phyloP scores from a whole-genome alignment of 2,797 vertebrate species.

The Cuculus canorus region DNA sequence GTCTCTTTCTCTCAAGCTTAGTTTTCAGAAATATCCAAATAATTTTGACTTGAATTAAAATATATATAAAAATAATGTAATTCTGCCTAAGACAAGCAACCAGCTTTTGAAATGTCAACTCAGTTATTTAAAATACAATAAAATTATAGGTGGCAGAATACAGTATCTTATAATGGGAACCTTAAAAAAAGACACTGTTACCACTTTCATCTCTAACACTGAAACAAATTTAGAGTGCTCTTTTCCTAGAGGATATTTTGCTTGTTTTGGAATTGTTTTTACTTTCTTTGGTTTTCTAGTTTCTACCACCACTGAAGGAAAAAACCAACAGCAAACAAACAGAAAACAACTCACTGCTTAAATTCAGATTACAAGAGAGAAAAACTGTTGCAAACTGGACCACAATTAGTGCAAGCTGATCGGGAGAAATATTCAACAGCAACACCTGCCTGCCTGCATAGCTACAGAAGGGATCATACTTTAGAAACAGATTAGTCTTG shows the following conservation, averaged over 20 bases:
- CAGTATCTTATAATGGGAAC: not conserved
- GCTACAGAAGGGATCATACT: not conserved
- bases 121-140: conserved; percentile 32
- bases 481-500: not conserved
- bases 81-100: not conserved
- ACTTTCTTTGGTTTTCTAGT: not conserved
- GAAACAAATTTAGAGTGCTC: not conserved
- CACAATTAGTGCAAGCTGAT: not conserved
- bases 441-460: not conserved
- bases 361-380: not conserved
- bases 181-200: conserved; percentile 19
- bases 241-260: conserved; percentile 1
- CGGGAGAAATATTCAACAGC: not conserved
- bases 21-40: conserved; percentile 36
- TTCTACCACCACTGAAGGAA: not conserved
- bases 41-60: conserved; percentile 29
- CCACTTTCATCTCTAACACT: conserved; percentile 1
- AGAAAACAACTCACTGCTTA: not conserved
- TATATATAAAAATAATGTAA: not conserved
- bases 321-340: not conserved
- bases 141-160: conserved; percentile 32
- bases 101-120: conserved; percentile 23
- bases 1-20: conserved; percentile 6
- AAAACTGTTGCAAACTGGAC: not conserved
- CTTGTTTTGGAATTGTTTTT: not conserved